A percentile compares a stretch with the other conserved stretches of the same genome.
Evolutionary conservation across 2,888 invertebrate species (phyloP).

Genomic region (Chloroclysta siterata): DNA sequence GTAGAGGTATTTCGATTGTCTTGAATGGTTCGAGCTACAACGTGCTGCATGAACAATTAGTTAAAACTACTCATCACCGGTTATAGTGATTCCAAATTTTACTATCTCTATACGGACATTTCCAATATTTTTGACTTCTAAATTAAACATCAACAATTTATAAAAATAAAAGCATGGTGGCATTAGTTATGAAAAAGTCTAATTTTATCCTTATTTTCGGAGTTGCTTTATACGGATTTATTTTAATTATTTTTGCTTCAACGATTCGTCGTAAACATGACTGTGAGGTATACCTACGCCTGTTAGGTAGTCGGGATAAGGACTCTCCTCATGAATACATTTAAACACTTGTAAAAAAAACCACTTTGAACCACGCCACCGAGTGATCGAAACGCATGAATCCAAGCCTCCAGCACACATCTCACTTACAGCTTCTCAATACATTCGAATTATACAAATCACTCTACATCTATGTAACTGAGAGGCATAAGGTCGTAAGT

Average conservation of each 20-base stretch:
- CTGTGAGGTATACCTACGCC: slow-evolving; percentile 52
- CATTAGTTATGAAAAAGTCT: slow-evolving; percentile 36
- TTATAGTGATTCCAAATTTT: slow-evolving; percentile 43
- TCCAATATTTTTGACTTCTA: slow-evolving; percentile 36
- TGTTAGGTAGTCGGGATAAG: slow-evolving; percentile 62
- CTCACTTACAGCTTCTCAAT: slow-evolving; percentile 83
- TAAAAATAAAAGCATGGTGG: slow-evolving; percentile 63
- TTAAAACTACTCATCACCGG: slow-evolving; percentile 49
- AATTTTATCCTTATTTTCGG: slow-evolving; percentile 41
- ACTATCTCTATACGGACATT: slow-evolving; percentile 48
- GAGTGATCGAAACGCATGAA: slow-evolving; percentile 84
- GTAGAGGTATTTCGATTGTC: slow-evolving; percentile 70
- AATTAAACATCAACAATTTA: slow-evolving; percentile 33
- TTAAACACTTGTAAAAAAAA: slow-evolving; percentile 79
- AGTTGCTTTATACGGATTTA: slow-evolving; percentile 47
- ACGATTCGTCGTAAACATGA: slow-evolving; percentile 45
- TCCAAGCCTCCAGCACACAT: slow-evolving; percentile 84
- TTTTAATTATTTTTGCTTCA: slow-evolving; percentile 50
- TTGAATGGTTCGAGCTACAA: slow-evolving; percentile 67
- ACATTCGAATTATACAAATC: slow-evolving; percentile 76
- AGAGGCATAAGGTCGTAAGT: slow-evolving; percentile 76
- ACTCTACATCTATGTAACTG: slow-evolving; percentile 78
- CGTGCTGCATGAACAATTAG: slow-evolving; percentile 72
- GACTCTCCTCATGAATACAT: slow-evolving; percentile 73
- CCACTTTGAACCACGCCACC: slow-evolving; percentile 83